Conservation (phyloP, 2,888 invertebrate genomes). For the Megastigmus dorsalis region DNA sequence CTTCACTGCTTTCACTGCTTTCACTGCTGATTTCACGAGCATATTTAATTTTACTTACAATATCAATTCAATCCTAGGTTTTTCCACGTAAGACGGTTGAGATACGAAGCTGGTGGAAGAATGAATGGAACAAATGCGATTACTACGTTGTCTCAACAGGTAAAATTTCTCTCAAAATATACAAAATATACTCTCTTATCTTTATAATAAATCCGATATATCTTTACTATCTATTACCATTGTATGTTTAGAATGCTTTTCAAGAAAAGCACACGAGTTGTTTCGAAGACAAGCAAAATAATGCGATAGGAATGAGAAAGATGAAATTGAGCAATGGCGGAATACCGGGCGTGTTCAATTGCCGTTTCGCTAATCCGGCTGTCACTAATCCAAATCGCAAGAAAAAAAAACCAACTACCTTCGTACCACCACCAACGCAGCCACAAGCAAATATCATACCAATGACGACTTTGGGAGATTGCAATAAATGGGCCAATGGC, state of each 20-base stretch:
- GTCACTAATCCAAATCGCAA: slow-evolving; percentile 83
- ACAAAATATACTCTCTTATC: no score
- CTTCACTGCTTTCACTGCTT: no score
- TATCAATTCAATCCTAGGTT: slow-evolving; percentile 78
- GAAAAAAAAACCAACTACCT: slow-evolving; percentile 93
- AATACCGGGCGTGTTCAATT: slow-evolving; percentile 92
- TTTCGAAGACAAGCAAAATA: slow-evolving; percentile 42
- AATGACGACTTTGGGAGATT: slow-evolving; percentile 62
- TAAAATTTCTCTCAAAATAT: slow-evolving; percentile 49
- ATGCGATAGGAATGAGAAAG: slow-evolving; percentile 55
- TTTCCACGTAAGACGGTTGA: slow-evolving; percentile 87
- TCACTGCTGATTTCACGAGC: no score
- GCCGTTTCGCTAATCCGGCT: slow-evolving; percentile 87
- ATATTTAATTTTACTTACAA: no score
- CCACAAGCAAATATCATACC: slow-evolving; percentile 69
- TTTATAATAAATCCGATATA: not conserved
- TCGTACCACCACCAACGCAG: slow-evolving; percentile 84
- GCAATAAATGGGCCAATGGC: slow-evolving; percentile 67
- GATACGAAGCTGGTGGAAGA: slow-evolving; percentile 80
- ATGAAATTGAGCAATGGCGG: slow-evolving; percentile 73
- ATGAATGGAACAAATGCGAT: slow-evolving; percentile 68
- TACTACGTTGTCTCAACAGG: slow-evolving; percentile 63
- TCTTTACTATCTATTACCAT: slow-evolving; percentile 7
- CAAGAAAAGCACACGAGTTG: slow-evolving; percentile 46
- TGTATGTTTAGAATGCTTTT: slow-evolving; percentile 40